Evolutionary conservation across 2,888 invertebrate species (phyloP).

Genomic region (Schrankia costaestrigalis): DNA sequence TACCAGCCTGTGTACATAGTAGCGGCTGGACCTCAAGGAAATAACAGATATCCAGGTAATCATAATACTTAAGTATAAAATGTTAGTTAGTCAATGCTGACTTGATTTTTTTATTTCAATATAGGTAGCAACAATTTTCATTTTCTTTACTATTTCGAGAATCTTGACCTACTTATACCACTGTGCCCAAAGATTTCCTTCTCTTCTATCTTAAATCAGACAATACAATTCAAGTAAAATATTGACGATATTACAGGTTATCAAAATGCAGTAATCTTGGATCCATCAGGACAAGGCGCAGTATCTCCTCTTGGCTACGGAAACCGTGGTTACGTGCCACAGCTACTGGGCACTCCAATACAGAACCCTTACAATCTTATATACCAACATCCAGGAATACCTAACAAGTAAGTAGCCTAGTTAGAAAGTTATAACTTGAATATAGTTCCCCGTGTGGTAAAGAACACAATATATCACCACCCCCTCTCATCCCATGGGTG

Average conservation of each 20-base stretch:
- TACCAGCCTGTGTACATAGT: conserved; percentile 72
- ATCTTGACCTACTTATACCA: no score
- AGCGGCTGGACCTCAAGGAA: conserved; percentile 61
- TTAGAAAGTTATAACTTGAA: no score
- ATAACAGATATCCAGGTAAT: conserved; percentile 45
- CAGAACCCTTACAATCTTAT: conserved; percentile 52
- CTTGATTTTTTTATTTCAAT: background rate
- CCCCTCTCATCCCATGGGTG: no score
- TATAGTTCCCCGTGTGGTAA: no score
- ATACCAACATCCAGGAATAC: conserved; percentile 49
- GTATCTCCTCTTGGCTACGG: conserved; percentile 45
- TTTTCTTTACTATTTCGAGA: no score
- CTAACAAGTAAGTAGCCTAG: conserved; percentile 53
- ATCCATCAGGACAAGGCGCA: conserved; percentile 51
- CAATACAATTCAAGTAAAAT: no score
- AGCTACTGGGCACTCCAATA: conserved; percentile 41
- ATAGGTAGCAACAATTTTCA: no score
- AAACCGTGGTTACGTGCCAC: conserved; percentile 33
- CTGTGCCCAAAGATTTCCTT: no score
- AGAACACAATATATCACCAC: no score
- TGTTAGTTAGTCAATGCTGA: no score
- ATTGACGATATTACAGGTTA: conserved; percentile 51
- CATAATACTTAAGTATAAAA: conserved; percentile 28
- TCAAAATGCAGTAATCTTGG: conserved; percentile 58
- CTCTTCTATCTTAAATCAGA: no score